Evolutionary conservation across 1,140 invertebrate genomes (phyloP).

Genomic region (Papilio aristodemus): DNA sequence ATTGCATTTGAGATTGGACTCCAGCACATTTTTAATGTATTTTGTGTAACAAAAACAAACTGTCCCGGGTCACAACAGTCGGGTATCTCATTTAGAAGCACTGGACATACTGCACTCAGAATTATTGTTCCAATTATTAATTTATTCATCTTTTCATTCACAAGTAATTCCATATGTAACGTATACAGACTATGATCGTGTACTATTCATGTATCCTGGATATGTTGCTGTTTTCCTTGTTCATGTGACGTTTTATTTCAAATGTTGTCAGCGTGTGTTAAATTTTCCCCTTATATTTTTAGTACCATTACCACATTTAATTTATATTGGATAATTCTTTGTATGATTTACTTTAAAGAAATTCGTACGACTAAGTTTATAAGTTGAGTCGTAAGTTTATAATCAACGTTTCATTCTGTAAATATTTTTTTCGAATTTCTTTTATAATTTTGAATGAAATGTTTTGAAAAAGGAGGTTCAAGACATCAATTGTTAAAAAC

Average conservation of each 20-base stretch:
- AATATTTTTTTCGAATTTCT: no score
- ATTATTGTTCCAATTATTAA: neutral
- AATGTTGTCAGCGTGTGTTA: neutral
- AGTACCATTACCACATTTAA: neutral
- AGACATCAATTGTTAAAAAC: no score
- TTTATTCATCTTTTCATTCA: neutral
- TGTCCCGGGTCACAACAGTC: neutral
- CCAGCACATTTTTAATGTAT: neutral
- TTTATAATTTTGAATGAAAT: no score
- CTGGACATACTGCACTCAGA: neutral
- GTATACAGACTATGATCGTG: neutral
- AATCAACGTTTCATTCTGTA: no score
- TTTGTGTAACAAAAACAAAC: neutral
- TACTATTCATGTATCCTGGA: neutral
- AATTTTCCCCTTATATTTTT: neutral
- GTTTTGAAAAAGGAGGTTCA: no score
- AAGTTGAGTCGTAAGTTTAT: no score
- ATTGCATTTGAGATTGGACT: neutral
- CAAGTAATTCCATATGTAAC: neutral
- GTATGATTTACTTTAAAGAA: no score
- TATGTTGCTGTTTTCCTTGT: slow-evolving; percentile 1
- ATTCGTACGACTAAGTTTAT: no score
- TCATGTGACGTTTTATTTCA: neutral
- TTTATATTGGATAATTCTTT: no score
- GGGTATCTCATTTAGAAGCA: neutral